Base-by-base conservation (phyloP, 1,140 invertebrate species). In the Lepidurus arcticus region DNA sequence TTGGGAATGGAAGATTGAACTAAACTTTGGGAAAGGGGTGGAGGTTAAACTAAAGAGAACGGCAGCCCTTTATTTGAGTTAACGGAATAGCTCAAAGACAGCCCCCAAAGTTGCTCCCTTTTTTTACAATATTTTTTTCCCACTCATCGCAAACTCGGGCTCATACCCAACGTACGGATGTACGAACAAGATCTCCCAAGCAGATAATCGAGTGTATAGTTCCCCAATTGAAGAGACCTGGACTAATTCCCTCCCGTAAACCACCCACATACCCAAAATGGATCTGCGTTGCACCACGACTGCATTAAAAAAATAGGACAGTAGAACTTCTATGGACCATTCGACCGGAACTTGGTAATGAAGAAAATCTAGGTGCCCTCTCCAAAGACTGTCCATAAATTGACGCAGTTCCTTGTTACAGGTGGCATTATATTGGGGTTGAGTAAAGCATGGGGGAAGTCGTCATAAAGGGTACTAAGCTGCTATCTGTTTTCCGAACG, bases 401-500 rank as follows among this genome's bases (percentile, higher is more conserved):
- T 65, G 53, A 65, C 53, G 53, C 53, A 65, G 53, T 65, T 65
- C n/a, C 13, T 65, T 16, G 53, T 65, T 65, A 65, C 53, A 65
- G 13, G 53, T 65, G 16, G 45, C 45, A 6, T 11, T 47, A 65
- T 65, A 65, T 65, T 65, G 53, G 53, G 16, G 53, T 65, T 65
- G n/a, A 7, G 4, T 65, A 13, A 21, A 65, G 16, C n/a, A 21
- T 21, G 53, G 53, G 21, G 16, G 53, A 21, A n/a, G 16, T 7
- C 13, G 53, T 65, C 16, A 65, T 65, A 65, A 65, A 16, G 53
- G 53, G 16, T 13, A 65, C 53, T 21, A 65, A 21, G 21, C 53
- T 65, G 53, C 53, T 65, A 65, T n/a, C 53, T 65, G 53, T 65
- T 65, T 65, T 65, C 53, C 53, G 21, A 7, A n/a, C 13, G 53